Percentiles rank a stretch among this genome's conserved stretches.
phyloP scores from a whole-genome alignment of 2,888 invertebrate genomes.

The Altica lythri region DNA sequence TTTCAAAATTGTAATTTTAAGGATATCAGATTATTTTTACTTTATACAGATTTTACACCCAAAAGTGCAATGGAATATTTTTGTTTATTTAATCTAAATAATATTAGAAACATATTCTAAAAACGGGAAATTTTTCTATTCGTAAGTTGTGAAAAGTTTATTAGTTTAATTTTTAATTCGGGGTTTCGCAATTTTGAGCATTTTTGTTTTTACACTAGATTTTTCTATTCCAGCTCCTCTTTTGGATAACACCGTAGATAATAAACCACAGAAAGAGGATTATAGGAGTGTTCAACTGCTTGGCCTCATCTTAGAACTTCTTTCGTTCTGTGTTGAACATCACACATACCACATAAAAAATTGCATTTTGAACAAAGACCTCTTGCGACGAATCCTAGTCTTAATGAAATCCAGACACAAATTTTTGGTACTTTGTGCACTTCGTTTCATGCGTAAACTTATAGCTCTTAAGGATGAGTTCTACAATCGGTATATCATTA shows the following conservation, averaged over 20 bases:
- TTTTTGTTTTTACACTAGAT: background rate
- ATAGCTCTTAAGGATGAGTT: constrained; percentile 98
- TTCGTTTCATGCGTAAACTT: constrained; percentile 96
- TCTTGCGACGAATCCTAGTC: constrained; percentile 91
- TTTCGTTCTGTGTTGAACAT: constrained; percentile 99
- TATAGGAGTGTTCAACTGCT: constrained; percentile 95
- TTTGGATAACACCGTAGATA: constrained; percentile 87
- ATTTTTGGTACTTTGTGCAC: constrained; percentile 94
- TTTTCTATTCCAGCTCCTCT: constrained; percentile 73
- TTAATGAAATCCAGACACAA: constrained; percentile 97
- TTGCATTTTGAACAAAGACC: constrained; percentile 95
- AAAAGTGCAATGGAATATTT: too few relatives aligned
- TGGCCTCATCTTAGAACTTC: constrained; percentile 90
- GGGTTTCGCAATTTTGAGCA: too few relatives aligned
- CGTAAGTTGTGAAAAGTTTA: too few relatives aligned
- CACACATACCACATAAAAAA: constrained; percentile 99
- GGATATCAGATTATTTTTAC: too few relatives aligned
- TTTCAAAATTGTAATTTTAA: too few relatives aligned
- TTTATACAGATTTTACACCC: too few relatives aligned
- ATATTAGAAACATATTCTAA: too few relatives aligned
- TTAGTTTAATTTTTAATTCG: too few relatives aligned
- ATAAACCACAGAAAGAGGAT: constrained; percentile 90
- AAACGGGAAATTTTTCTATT: too few relatives aligned
- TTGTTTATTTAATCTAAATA: too few relatives aligned
- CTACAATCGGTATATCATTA: constrained; percentile 94